A percentile compares a stretch with the other conserved stretches of the same genome.
Evolutionary conservation across 23 tunicate genomes (phyloP).

Genomic region (Oikopleura dioica): DNA sequence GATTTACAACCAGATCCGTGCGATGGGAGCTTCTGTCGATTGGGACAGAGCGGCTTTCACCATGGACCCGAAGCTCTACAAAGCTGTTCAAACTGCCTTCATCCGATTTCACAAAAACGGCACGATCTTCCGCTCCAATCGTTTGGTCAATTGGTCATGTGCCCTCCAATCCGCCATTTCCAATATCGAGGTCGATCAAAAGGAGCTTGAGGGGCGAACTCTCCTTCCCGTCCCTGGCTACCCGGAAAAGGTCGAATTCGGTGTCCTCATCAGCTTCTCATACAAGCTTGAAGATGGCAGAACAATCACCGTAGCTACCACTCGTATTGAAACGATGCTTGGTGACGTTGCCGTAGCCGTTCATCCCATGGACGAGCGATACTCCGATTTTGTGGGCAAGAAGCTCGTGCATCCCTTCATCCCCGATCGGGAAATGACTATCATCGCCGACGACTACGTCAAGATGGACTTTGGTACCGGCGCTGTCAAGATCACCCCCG

Average conservation of each 20-base stretch:
- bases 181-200: constrained; percentile 79
- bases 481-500: constrained; percentile 88
- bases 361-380: constrained; percentile 44
- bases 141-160: constrained; percentile 93
- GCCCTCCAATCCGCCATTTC: constrained; percentile 75
- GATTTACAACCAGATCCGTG: constrained; percentile 44
- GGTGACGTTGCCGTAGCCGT: constrained; percentile 92
- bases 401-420: constrained; percentile 57
- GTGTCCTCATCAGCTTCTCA: constrained; percentile 58
- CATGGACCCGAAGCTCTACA: constrained; percentile 47
- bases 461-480: constrained; percentile 84
- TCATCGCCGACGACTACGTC: constrained; percentile 71
- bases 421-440: constrained; percentile 32
- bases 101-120: constrained; percentile 35
- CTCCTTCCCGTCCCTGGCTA: constrained; percentile 68
- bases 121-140: constrained; percentile 64
- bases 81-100: constrained; percentile 45
- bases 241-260: constrained; percentile 58
- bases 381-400: constrained; percentile 56
- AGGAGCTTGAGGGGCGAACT: constrained; percentile 52
- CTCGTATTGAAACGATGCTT: constrained; percentile 92
- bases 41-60: constrained; percentile 85
- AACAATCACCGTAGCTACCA: constrained; percentile 54
- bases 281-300: constrained; percentile 39
- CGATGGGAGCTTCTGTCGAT: constrained; percentile 66